A percentile compares a stretch with the other conserved stretches of the same genome.
phyloP scores from a whole-genome alignment of 23 tunicate species.

The Halocynthia roretzi region DNA sequence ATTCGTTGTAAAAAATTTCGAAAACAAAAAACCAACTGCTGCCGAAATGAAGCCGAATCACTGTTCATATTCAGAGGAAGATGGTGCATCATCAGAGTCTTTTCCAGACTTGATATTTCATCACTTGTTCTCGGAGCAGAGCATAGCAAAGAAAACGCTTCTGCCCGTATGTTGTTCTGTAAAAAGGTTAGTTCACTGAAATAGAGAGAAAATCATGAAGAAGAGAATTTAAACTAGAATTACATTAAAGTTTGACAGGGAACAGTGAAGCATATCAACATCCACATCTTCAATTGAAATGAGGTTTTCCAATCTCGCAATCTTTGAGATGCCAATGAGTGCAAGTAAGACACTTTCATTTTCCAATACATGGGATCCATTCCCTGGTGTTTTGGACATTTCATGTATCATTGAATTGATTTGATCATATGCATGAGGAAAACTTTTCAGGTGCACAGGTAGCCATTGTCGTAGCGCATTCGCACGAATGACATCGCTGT shows the following conservation, averaged over 20 bases:
- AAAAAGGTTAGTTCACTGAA: slow-evolving; percentile 4
- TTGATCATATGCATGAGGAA: slow-evolving; percentile 13
- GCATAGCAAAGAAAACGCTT: slow-evolving; percentile 44
- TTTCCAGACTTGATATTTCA: slow-evolving; percentile 16
- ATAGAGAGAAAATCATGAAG: background rate
- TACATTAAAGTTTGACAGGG: slow-evolving; percentile 6
- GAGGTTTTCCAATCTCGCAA: slow-evolving; percentile 13
- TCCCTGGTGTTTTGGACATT: background rate
- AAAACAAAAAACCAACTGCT: slow-evolving; percentile 28
- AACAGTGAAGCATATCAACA: slow-evolving; percentile 3
- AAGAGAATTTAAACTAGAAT: background rate
- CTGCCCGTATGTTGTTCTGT: slow-evolving; percentile 21
- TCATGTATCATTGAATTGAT: background rate
- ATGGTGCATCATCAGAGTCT: slow-evolving; percentile 20
- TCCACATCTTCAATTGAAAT: slow-evolving; percentile 25
- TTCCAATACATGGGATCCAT: background rate
- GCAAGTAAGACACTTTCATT: slow-evolving; percentile 18
- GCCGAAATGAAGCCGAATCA: slow-evolving; percentile 44
- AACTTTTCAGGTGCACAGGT: slow-evolving; percentile 28
- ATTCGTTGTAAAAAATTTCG: slow-evolving; percentile 20
- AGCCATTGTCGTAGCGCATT: slow-evolving; percentile 52
- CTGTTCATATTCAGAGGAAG: slow-evolving; percentile 43
- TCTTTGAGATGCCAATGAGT: slow-evolving; percentile 25
- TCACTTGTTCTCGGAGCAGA: slow-evolving; percentile 19
- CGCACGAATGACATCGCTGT: background rate